phyloP scores from a whole-genome alignment of 2,888 invertebrate genomes.

The Rhamphomyia laevipes region DNA sequence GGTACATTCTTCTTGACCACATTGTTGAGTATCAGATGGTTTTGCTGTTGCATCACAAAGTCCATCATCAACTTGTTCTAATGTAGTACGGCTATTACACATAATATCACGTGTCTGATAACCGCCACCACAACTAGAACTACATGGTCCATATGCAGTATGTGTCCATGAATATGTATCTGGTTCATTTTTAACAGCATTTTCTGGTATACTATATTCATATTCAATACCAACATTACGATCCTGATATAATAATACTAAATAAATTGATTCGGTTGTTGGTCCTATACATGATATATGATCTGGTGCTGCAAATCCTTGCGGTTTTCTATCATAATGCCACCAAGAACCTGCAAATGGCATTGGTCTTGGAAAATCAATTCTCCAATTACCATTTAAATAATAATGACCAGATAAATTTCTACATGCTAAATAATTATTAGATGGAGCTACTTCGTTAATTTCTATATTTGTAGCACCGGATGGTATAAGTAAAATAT shows the following conservation, averaged over 20 bases:
- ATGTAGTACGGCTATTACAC: slow-evolving; percentile 63
- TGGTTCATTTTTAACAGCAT: slow-evolving; percentile 50
- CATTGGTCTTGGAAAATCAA: slow-evolving; percentile 75
- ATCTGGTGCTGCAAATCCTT: slow-evolving; percentile 75
- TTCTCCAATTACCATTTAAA: slow-evolving; percentile 89
- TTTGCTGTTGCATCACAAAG: slow-evolving; percentile 68
- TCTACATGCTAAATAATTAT: slow-evolving; percentile 82
- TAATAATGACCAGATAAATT: slow-evolving; percentile 75
- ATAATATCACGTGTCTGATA: slow-evolving; percentile 62
- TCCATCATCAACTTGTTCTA: slow-evolving; percentile 56
- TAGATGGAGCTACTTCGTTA: slow-evolving; percentile 65
- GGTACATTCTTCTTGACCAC: slow-evolving; percentile 65
- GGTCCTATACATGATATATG: slow-evolving; percentile 75
- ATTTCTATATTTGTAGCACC: slow-evolving; percentile 87
- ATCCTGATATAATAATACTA: slow-evolving; percentile 74
- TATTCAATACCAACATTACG: slow-evolving; percentile 75
- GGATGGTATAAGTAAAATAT: slow-evolving; percentile 77
- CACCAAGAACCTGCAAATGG: slow-evolving; percentile 75
- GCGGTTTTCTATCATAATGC: slow-evolving; percentile 74
- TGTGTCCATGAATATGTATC: slow-evolving; percentile 75
- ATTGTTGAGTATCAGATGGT: slow-evolving; percentile 58
- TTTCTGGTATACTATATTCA: slow-evolving; percentile 79
- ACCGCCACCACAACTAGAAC: slow-evolving; percentile 85
- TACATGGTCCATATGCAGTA: slow-evolving; percentile 60
- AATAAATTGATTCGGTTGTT: slow-evolving; percentile 75